A percentile compares a stretch with the other conserved stretches of the same genome.
These are phyloP conservation scores for Hyperoplus lanceolatus DNA, from an alignment of 2,797 vertebrate genomes.

Conservation along the genomic window DNA sequence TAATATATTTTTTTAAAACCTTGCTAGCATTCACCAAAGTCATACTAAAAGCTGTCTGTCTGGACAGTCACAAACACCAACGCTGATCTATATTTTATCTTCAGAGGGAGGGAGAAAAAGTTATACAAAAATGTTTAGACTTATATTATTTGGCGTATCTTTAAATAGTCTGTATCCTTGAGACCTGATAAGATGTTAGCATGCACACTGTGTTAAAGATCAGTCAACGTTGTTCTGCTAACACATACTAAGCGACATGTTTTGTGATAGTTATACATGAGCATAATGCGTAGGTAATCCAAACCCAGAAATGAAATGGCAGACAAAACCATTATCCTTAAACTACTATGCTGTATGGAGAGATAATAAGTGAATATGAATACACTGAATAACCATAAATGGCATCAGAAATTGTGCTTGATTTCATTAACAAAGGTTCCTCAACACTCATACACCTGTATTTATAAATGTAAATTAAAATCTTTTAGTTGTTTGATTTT, in stretches of 20 bases:
- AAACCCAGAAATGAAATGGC: not conserved
- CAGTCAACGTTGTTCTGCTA: not conserved
- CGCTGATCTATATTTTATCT: conserved; percentile 41
- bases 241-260: not conserved
- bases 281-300: not conserved
- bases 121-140: too few relatives aligned
- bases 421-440: not conserved
- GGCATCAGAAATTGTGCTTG: not conserved
- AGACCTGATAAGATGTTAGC: conserved; percentile 9
- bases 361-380: not conserved
- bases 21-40: conserved; percentile 55
- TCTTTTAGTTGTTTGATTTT: too few relatives aligned
- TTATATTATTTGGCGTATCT: conserved; percentile 18
- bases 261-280: not conserved
- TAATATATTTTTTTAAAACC: conserved; percentile 42
- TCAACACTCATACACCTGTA: not conserved
- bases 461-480: not conserved
- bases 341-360: not conserved
- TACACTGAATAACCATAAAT: not conserved
- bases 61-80: conserved; percentile 24
- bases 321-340: not conserved
- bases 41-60: conserved; percentile 43
- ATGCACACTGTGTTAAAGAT: not conserved
- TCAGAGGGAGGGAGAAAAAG: conserved; percentile 19
- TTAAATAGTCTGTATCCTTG: conserved; percentile 30